phyloP scores from a whole-genome alignment of 30 jellyfish, hydroid and myxozoan genomes.

The Aurelia sp. region DNA sequence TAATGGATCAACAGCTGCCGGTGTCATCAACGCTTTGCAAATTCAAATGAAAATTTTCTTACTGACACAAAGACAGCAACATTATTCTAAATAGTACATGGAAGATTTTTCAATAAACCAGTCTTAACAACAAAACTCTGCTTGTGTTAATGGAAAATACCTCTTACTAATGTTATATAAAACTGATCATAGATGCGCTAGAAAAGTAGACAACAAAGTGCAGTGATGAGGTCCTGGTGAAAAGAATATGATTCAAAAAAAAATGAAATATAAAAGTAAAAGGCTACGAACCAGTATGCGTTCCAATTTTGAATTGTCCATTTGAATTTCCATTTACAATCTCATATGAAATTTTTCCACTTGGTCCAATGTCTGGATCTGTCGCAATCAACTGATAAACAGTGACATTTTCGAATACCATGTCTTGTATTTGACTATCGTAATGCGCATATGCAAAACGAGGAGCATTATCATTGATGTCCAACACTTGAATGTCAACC shows the following conservation, averaged over 20 bases:
- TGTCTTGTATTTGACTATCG: constrained; percentile 66
- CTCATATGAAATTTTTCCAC: constrained; percentile 65
- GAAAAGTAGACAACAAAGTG: no score
- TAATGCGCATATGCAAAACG: constrained; percentile 38
- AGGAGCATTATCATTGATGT: constrained; percentile 83
- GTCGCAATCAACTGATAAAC: constrained; percentile 81
- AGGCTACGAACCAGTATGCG: constrained; percentile 55
- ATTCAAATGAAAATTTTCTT: no score
- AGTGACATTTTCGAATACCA: constrained; percentile 60
- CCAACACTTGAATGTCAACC: constrained; percentile 69
- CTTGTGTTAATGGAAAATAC: no score
- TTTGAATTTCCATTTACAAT: constrained; percentile 64
- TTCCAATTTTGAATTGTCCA: constrained; percentile 74
- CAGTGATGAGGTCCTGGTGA: no score
- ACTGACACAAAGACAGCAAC: no score
- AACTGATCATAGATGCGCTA: no score
- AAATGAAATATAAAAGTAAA: neutral
- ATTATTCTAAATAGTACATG: neutral
- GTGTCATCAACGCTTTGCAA: no score
- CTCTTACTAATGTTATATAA: no score
- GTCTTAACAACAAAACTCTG: no score
- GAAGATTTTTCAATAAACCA: neutral
- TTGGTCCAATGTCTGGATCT: constrained; percentile 95
- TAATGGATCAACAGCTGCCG: no score
- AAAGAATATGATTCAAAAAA: neutral